Evolutionary conservation across 2,113 vertebrate species (phyloP).

Genomic region (Microcebus murinus): DNA sequence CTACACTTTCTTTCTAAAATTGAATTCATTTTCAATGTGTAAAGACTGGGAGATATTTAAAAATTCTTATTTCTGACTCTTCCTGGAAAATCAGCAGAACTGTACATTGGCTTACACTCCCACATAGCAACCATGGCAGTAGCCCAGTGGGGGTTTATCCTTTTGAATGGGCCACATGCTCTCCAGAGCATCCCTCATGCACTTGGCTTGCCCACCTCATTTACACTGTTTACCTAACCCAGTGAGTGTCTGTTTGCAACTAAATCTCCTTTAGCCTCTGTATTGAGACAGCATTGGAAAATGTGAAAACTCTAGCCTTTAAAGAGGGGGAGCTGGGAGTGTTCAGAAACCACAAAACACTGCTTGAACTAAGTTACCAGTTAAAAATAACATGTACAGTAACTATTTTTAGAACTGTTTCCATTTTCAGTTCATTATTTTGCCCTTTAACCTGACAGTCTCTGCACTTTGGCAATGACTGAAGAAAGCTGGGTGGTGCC

Average conservation of each 20-base stretch:
- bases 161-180: neutral
- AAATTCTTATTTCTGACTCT: neutral
- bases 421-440: neutral
- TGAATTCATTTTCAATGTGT: neutral
- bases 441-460: neutral
- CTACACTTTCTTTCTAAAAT: neutral
- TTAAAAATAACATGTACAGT: slow-evolving; percentile 10
- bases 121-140: neutral
- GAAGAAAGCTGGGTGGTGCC: neutral
- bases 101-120: neutral
- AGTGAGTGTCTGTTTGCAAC: neutral
- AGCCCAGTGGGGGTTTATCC: rapidly evolving
- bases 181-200: neutral
- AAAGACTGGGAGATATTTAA: neutral
- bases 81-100: neutral
- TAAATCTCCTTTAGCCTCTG: neutral
- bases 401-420: slow-evolving; percentile 40
- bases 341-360: neutral
- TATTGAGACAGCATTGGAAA: neutral
- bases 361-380: slow-evolving; percentile 36
- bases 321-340: neutral
- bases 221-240: neutral
- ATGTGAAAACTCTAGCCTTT: neutral
- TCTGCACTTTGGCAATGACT: neutral
- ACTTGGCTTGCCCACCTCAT: neutral